Evolutionary conservation across 2,888 invertebrate species (phyloP).

Genomic region (Cactoblastis cactorum): DNA sequence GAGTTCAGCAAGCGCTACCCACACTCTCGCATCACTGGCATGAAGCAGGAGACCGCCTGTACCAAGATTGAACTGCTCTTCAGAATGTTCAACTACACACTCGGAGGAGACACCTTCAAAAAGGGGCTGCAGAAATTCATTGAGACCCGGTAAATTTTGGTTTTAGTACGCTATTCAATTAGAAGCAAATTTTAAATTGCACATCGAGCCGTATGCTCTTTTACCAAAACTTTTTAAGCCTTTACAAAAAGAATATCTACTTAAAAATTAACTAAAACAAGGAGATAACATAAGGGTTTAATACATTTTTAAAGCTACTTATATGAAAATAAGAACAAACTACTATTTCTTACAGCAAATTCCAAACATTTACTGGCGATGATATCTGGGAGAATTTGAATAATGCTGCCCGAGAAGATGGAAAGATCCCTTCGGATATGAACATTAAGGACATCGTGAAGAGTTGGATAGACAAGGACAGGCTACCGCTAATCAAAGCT

Average conservation of each 20-base stretch:
- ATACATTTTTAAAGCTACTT: not conserved
- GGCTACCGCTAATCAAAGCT: constrained; percentile 87
- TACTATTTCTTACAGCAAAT: constrained; percentile 69
- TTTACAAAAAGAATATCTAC: too few relatives aligned
- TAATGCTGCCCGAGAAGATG: constrained; percentile 81
- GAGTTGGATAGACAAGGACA: constrained; percentile 90
- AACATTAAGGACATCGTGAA: constrained; percentile 84
- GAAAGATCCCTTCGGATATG: constrained; percentile 67
- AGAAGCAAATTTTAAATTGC: too few relatives aligned
- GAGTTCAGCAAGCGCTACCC: constrained; percentile 89
- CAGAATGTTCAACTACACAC: constrained; percentile 92
- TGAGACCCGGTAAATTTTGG: constrained; percentile 66
- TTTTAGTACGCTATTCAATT: not conserved
- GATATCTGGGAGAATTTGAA: constrained; percentile 89
- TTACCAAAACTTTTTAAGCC: too few relatives aligned
- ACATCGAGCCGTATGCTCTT: too few relatives aligned
- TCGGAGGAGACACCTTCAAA: constrained; percentile 87
- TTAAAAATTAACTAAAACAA: too few relatives aligned
- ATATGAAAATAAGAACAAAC: not conserved
- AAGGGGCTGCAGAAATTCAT: constrained; percentile 85
- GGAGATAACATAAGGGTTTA: too few relatives aligned
- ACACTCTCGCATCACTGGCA: constrained; percentile 87
- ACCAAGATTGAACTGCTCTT: constrained; percentile 89
- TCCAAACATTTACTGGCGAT: constrained; percentile 86
- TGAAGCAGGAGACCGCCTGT: constrained; percentile 85